Evolutionary conservation across 2,888 invertebrate species (phyloP), one percentile per base, ranked within the genome.

Genomic region (Cetonia aurata): DNA sequence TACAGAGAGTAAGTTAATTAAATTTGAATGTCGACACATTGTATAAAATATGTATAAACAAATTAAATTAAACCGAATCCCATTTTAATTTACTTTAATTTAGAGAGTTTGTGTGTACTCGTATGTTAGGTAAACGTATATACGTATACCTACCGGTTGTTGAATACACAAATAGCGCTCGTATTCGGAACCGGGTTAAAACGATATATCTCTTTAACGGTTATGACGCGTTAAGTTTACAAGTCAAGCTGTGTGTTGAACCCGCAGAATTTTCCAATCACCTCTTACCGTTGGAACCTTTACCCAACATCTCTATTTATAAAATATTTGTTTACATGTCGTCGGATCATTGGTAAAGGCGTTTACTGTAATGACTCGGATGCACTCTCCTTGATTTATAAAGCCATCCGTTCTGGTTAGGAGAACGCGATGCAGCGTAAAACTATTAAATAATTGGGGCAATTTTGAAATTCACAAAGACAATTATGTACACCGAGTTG

Each of bases 31-130:
- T 25, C 25, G 25, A 25, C 10, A 53, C 52, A 19, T 19, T 53
- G 4, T 25, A 53, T 53, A 25, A 19, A 53, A 53, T 25, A 53
- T 53, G 31, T 44, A 44, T 3, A 12, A 19, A n/a, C 52, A 53
- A 25, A 53, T 53, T 25, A 53, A 31, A 53, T 53, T 25, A 53
- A 53, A 53, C 19, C 19, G 31, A 53, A 53, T 53, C 31, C 52
- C 52, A 19, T 53, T 53, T 53, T 53, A 53, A 53, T 53, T 53
- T 53, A 19, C 19, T 53, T 53, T 53, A 53, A 53, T 53, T 53
- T 53, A 15, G 25, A 19, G 52, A 19, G 19, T 31, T 10, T 25
- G 31, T 53, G 19, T 19, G 52, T 17, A 17, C 52, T 8, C 17
- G 4, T 25, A 17, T 25, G 25, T n/a, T n/a, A 19, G 1, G 19